Base-by-base conservation (phyloP, 2,888 invertebrate species). In the Calameuta idolon region DNA sequence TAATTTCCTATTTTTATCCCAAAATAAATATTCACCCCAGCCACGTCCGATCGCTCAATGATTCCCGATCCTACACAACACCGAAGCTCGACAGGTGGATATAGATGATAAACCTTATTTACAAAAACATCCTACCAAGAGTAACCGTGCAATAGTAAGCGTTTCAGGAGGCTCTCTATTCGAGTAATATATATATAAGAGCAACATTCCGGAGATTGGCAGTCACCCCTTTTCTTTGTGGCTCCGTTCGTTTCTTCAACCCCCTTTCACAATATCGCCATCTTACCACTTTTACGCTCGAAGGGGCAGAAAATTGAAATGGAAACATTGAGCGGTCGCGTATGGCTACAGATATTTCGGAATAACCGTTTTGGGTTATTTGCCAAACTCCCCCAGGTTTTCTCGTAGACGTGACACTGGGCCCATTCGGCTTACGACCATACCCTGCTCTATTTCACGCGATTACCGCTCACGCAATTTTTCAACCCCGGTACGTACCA, bases 281-380 rank as follows among this genome's bases (percentile, higher is more conserved):
- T 89, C 87, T 88, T 87, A 85, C 87, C 88, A 89, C 89, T 90
- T 90, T 90, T 89, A 89, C 87, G 89, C 89, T 87, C 84, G 84
- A 83, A 85, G 84, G 85, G 87, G 87, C 87, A 87, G 87, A 89
- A 90, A 88, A 90, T 90, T 89, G 90, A 89, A 90, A 90, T 87
- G 89, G 90, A 87, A 89, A 85, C 85, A 85, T 89, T 86, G 85
- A 85, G 83, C 85, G 85, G 87, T 84, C 85, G 85, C 85, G 84
- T 85, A 86, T 85, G 86, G 86, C 87, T 85, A 80, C 86, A 85
- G 89, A 90, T 89, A 88, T 89, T 90, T 85, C 83, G 86, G 83
- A 87, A 87, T 88, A 88, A 87, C 85, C 86, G 86, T 86, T 86
- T 86, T 84, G 86, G 86, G 86, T 88, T 87, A 89, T 88, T 82